Evolutionary conservation across 2,797 vertebrate genomes (phyloP), one percentile per base, ranked within the genome.

Genomic region (Chloroceryle amazona): DNA sequence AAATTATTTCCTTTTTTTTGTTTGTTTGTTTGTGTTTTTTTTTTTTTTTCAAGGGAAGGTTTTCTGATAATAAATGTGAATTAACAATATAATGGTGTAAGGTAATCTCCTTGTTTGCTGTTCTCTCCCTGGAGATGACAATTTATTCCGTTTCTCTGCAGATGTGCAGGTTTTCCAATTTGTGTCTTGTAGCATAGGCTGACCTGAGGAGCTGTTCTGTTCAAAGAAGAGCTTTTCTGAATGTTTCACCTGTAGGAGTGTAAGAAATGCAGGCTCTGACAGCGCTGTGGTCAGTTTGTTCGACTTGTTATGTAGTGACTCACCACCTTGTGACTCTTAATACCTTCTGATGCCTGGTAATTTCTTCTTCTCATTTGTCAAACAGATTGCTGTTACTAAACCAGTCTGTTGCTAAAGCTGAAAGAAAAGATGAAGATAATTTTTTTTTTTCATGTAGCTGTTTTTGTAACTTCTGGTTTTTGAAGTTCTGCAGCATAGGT

Each of bases 381-480:
- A 51, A 58, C 92, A 94, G 86, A 84, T 95, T 81, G 81, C 18
- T 92, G 71, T 63, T 96, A 49, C 19, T 85, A 31, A 83, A 96
- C 8, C 88, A 89, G 66, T 89, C 85, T 94, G 90, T 75, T 95
- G 62, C 47, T 89, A 21, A 47, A 81, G 58, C 35, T 2, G 2
- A 49, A 90, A 76, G 70, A 86, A 58, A 84, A 79, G 9, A 73
- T 46, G 17, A 49, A 83, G 37, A 11, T 5, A 3, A 13, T 19
- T 73, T 42, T 47, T 15, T 1, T 55, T 91, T 90, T 74, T 81
- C 4, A 17, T 62, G 29, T 37, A 81, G 37, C 66, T 91, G 14
- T 89, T 88, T 93, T 58, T 61, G 33, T 51, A 28, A 60, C 49
- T 86, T 39, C 15, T 71, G 6, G 13, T 83, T 83, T 83, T 60